Conservation (phyloP, 2,797 vertebrate genomes). For the Aselliscus stoliczkanus region DNA sequence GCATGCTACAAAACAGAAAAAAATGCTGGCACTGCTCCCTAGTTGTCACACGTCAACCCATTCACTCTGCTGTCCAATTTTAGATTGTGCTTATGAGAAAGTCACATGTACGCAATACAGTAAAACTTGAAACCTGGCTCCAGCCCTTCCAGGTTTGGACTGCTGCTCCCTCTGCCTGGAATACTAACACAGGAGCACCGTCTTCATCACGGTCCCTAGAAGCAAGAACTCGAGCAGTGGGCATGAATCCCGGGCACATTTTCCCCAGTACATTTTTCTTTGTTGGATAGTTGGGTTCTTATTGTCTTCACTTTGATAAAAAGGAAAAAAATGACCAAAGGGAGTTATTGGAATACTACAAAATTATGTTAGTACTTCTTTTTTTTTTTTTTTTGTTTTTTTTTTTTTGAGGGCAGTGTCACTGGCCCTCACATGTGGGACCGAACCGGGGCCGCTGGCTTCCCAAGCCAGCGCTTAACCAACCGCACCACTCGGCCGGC, state of each 20-base stretch:
- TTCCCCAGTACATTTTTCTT: background rate
- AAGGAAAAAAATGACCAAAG: background rate
- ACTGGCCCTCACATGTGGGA: no score
- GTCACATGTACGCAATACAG: background rate
- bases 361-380: conserved; percentile 29
- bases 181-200: background rate
- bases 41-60: background rate
- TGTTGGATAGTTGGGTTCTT: background rate
- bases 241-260: background rate
- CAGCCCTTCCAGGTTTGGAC: background rate
- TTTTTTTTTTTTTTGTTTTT: no score
- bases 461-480: no score
- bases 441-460: no score
- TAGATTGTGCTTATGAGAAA: background rate
- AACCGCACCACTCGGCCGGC: no score
- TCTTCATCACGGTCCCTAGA: background rate
- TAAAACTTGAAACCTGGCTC: background rate
- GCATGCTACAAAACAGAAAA: background rate
- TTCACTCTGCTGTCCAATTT: background rate
- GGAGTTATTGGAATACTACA: conserved; percentile 1
- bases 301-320: background rate
- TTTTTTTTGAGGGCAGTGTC: no score
- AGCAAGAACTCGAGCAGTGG: background rate
- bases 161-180: background rate
- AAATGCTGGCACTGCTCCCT: background rate